Percentiles rank a stretch among this genome's conserved stretches.
These are phyloP conservation scores for Alosa alosa DNA, from an alignment of 2,113 vertebrate genomes.

Conservation along the genomic window DNA sequence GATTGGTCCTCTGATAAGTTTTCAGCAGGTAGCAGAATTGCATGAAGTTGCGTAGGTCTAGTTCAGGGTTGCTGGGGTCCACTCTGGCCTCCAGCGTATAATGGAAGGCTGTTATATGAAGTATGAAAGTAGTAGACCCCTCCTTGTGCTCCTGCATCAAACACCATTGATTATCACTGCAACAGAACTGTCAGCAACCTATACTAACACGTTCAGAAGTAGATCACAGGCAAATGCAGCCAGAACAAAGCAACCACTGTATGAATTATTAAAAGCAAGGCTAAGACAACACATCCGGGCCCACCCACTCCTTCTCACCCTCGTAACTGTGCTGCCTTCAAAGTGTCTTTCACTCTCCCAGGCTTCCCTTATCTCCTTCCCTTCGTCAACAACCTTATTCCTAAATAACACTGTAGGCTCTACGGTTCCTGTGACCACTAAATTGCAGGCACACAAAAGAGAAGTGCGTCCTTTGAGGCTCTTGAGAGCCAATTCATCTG, in stretches of 20 bases:
- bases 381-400: background rate
- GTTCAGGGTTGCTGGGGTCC: background rate
- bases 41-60: background rate
- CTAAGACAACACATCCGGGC: slow-evolving; percentile 41
- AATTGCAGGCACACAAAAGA: background rate
- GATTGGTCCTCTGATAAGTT: background rate
- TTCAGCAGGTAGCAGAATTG: background rate
- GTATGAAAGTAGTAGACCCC: background rate
- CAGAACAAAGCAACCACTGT: slow-evolving; percentile 28
- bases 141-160: background rate
- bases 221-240: slow-evolving; percentile 32
- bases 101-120: background rate
- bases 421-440: background rate
- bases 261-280: slow-evolving; percentile 43
- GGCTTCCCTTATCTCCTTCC: background rate
- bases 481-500: background rate
- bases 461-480: background rate
- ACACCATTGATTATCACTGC: slow-evolving; percentile 31
- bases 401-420: background rate
- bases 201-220: slow-evolving; percentile 33
- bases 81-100: background rate
- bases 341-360: slow-evolving; percentile 19
- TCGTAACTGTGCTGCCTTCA: slow-evolving; percentile 13
- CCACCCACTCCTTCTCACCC: slow-evolving; percentile 27
- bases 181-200: slow-evolving; percentile 37